Evolutionary conservation across 2,113 vertebrate genomes (phyloP), one percentile per base, ranked within the genome.

Genomic region (Typhlomys cinereus): DNA sequence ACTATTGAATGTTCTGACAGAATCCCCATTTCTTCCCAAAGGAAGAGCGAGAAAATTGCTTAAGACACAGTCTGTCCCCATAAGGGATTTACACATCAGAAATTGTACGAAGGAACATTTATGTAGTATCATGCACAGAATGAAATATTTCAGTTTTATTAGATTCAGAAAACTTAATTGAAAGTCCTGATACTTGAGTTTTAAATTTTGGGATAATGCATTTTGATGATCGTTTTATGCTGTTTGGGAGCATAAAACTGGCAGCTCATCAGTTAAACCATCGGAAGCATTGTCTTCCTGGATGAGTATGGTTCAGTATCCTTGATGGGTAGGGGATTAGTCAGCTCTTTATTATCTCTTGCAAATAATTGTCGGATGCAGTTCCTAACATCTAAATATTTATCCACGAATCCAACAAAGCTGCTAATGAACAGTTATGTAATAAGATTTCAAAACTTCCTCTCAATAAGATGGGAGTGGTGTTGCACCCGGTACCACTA

Each of bases 341-440:
- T 95, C 90, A 96, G 94, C 92, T 94, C 29, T 95, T 96, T 92
- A 85, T 95, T 93, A 93, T 96, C 94, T 94, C 70, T 71, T 70
- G 9, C 64, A 88, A 95, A 95, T 95, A 96, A 94, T 92, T 90
- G 92, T 89, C n/a, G 50, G 95, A 90, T 86, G 36, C 10, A 71
- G 34, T 83, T 92, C 83, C 44, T 31, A 71, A 67, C 66, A 36
- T 41, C 48, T 88, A 93, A 93, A 95, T 67, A 82, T 89, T 90
- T 89, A 85, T 91, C 31, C 25, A 27, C n/a, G 93, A 88, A 71
- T 79, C 74, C 54, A 83, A 52, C 39, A 74, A 61, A 11, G 5
- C 46, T 57, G 46, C 62, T 86, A 75, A 87, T 82, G 62, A 95
- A 62, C 1, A 54, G 27, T 75, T 92, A 27, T 71, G 4, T 80